Conservation (phyloP, 2,797 vertebrate genomes). For the Girardinus metallicus region DNA sequence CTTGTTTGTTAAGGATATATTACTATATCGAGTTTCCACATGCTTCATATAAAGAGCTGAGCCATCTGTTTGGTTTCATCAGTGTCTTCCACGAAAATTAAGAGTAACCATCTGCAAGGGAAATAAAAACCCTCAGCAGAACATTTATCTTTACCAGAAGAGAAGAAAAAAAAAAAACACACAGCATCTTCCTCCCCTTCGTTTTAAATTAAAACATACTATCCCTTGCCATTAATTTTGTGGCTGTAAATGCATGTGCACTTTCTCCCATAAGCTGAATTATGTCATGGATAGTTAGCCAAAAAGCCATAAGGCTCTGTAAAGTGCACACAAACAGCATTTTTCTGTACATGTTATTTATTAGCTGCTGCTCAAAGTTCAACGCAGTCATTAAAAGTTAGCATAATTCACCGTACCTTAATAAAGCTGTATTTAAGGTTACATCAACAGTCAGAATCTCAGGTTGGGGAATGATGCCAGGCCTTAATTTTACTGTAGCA, state of each 20-base stretch:
- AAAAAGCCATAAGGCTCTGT: not conserved
- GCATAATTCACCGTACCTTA: not conserved
- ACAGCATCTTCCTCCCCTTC: not conserved
- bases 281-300: not conserved
- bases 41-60: constrained; percentile 30
- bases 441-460: not conserved
- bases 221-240: constrained; percentile 1
- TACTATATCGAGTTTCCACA: constrained; percentile 23
- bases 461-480: not conserved
- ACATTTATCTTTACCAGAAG: constrained; percentile 55
- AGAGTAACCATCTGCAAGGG: constrained; percentile 58
- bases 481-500: too few relatives aligned
- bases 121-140: constrained; percentile 41
- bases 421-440: not conserved
- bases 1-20: constrained; percentile 9
- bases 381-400: not conserved
- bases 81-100: constrained; percentile 48
- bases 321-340: not conserved
- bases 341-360: not conserved
- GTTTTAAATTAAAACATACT: not conserved
- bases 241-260: not conserved
- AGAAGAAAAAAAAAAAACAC: not conserved
- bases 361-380: not conserved
- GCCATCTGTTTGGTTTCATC: constrained; percentile 54
- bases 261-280: not conserved